Conservation (phyloP, 2,797 vertebrate genomes). For the Falco berigora region DNA sequence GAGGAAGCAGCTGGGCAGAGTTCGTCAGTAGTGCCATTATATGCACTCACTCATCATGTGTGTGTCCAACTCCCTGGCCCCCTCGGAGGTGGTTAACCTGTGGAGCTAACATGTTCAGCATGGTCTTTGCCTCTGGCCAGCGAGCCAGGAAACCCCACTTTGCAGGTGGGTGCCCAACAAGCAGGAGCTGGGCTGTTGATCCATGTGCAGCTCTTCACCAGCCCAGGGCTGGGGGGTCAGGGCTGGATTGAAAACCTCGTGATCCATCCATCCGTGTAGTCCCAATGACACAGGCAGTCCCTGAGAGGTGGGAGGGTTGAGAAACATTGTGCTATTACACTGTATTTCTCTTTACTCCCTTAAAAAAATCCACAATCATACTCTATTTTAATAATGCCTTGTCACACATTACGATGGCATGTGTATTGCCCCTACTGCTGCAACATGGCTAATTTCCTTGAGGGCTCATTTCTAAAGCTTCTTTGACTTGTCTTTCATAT, state of each 20-base stretch:
- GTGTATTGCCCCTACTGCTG: neutral
- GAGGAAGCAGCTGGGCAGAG: neutral
- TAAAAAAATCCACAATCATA: neutral
- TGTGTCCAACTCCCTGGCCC: accelerated
- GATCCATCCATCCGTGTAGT: neutral
- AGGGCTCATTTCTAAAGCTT: constrained; percentile 9
- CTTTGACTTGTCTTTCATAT: constrained; percentile 1
- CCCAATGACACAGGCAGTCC: neutral
- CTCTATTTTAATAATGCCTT: neutral
- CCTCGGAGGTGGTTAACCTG: neutral
- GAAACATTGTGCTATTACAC: neutral
- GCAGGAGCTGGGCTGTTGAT: neutral
- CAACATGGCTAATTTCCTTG: constrained; percentile 10
- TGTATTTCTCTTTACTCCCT: neutral
- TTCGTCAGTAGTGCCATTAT: neutral
- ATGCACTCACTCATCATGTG: accelerated
- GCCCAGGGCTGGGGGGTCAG: neutral
- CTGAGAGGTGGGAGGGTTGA: neutral
- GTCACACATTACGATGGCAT: neutral
- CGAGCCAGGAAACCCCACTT: neutral
- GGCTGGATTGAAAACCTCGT: neutral
- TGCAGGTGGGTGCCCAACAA: neutral
- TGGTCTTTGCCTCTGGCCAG: neutral
- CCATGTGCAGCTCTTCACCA: neutral
- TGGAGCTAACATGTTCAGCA: neutral